Evolutionary conservation across 2,888 invertebrate species (phyloP).

Genomic region (Oxycera nigricornis): DNA sequence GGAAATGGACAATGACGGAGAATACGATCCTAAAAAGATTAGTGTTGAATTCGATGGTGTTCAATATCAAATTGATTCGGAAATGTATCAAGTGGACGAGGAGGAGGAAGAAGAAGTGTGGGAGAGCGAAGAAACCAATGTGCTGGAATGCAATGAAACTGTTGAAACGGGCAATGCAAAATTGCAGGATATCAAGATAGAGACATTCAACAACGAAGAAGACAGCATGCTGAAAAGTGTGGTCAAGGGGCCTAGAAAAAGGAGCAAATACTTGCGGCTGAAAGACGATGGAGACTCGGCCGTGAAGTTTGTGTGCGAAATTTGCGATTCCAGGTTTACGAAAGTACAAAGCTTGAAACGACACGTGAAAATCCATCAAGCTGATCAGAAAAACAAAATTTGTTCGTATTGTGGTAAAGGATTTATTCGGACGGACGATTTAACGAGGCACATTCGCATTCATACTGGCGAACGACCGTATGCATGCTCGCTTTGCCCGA

Average conservation of each 20-base stretch:
- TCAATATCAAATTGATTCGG: slow-evolving; percentile 31
- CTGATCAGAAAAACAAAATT: slow-evolving; percentile 49
- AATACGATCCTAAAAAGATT: slow-evolving; percentile 30
- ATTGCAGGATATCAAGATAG: neutral
- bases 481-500: slow-evolving; percentile 51
- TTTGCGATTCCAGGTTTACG: slow-evolving; percentile 24
- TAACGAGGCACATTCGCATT: slow-evolving; percentile 52
- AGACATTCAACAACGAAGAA: neutral
- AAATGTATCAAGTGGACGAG: neutral
- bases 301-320: neutral
- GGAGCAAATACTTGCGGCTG: too few relatives aligned
- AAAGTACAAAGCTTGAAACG: slow-evolving; percentile 40
- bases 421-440: slow-evolving; percentile 51
- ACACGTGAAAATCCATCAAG: slow-evolving; percentile 51
- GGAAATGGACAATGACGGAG: neutral
- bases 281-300: too few relatives aligned
- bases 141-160: neutral
- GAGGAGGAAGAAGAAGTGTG: neutral
- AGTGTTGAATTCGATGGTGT: slow-evolving; percentile 40
- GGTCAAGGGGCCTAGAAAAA: too few relatives aligned
- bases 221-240: neutral
- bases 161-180: neutral
- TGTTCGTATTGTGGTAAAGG: slow-evolving; percentile 50
- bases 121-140: neutral
- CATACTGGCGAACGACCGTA: slow-evolving; percentile 54